Base-by-base conservation (phyloP, 2,888 invertebrate species). In the Clusia tigrina region DNA sequence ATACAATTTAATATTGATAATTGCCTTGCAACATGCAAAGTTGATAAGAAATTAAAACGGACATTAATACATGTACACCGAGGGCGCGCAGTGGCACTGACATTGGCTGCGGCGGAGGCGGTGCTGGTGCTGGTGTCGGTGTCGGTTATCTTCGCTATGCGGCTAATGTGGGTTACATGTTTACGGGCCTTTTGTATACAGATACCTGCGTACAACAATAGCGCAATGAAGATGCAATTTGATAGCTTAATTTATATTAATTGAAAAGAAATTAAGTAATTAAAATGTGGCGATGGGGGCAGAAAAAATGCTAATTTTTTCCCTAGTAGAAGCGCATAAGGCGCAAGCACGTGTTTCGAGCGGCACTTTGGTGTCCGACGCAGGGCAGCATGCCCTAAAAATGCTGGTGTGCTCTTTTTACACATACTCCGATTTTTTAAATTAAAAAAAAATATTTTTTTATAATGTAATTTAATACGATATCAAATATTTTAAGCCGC, bases 211-310 rank as follows among this genome's bases (percentile, higher is more conserved):
- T 56, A 52, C 51, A 64, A 58, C 71, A 71, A 75, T 73, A 76
- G 46, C 42, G 55, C 9, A 56, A 15, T 22, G 18, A 23, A 58
- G 65, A 66, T 72, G 74, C 73, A 74, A 75, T 73, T 76, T 74
- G 79, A 78, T 80, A 77, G 77, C 79, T 78, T 77, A 72, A 80
- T 78, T 76, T 70, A 66, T 71, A 79, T 72, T 78, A 78, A 78
- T 79, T 80, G 75, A 78, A 75, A 75, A 72, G 61, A 69, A 74
- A 65, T 62, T 79, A 79, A 78, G 79, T 78, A 77, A 77, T 69
- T 69, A 70, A 76, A 75, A 71, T 71, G 32, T 71, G 55, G 64
- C 42, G 10, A n/a, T 42, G 3, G 3, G n/a, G n/a, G 15, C 22
- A 48, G 15, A 48, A 48, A 22, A 3, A 48, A 54, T 25, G 24